Conservation (phyloP, 2,797 vertebrate species). For the Nothura maculosa region DNA sequence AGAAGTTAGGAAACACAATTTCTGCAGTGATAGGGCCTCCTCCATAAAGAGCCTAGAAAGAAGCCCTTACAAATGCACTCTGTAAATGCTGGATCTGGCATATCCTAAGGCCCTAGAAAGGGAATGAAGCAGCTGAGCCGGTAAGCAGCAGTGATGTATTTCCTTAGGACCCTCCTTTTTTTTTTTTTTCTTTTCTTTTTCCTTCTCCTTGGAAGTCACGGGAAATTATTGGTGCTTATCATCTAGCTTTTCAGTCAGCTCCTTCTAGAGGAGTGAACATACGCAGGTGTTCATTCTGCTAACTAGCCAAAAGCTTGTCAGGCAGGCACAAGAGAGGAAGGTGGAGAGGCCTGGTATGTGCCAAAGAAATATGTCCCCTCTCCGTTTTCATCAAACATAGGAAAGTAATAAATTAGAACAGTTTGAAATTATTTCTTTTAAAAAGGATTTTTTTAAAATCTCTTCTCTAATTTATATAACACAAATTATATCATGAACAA, state of each 20-base stretch:
- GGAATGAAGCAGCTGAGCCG: not conserved
- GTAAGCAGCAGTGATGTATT: not conserved
- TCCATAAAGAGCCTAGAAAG: conserved; percentile 7
- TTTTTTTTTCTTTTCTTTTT: no score
- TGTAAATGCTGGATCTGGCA: conserved; percentile 9
- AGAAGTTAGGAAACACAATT: conserved; percentile 46
- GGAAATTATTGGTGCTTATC: not conserved
- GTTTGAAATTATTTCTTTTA: not conserved
- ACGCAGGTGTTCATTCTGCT: not conserved
- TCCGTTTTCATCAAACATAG: not conserved
- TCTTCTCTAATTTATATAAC: not conserved
- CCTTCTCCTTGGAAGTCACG: not conserved
- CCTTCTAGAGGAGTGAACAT: not conserved
- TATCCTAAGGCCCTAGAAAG: not conserved
- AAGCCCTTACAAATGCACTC: not conserved
- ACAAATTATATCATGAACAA: not conserved
- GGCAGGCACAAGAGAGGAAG: not conserved
- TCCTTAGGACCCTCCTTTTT: not conserved
- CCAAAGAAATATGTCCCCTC: not conserved
- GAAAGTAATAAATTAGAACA: not conserved
- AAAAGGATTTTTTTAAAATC: not conserved
- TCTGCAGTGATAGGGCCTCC: conserved; percentile 13
- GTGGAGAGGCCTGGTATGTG: not conserved
- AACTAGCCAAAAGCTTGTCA: not conserved
- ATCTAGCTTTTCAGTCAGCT: not conserved